These are phyloP conservation scores for Chaenogobius annularis DNA, from an alignment of 2,113 vertebrate species.

Conservation along the genomic window DNA sequence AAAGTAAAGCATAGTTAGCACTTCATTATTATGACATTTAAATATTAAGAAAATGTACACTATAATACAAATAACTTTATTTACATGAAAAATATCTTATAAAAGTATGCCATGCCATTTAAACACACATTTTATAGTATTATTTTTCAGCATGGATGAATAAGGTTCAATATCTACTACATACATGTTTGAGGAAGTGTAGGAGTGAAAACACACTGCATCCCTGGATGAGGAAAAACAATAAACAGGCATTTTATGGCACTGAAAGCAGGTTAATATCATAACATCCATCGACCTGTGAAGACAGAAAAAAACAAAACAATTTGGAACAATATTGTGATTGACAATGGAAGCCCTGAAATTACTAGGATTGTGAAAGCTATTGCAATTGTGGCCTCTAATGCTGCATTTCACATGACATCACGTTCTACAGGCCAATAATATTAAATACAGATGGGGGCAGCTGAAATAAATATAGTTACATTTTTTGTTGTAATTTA, in stretches of 20 bases:
- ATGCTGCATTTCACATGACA: too few species aligned
- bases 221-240: not conserved
- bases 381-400: too few species aligned
- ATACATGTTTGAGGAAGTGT: not conserved
- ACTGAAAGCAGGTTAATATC: constrained; percentile 91
- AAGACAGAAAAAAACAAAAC: constrained; percentile 12
- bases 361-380: too few species aligned
- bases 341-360: not conserved
- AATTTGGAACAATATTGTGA: not conserved
- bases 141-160: not conserved
- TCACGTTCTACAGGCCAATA: too few species aligned
- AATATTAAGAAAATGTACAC: not conserved
- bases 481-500: too few species aligned
- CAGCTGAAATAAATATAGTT: too few species aligned
- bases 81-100: not conserved
- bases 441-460: too few species aligned
- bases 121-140: not conserved
- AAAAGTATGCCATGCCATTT: not conserved
- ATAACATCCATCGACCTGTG: constrained; percentile 94
- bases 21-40: not conserved
- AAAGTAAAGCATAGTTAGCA: not conserved
- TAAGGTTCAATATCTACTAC: not conserved
- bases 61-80: not conserved
- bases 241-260: constrained; percentile 63
- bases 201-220: not conserved